Evolutionary conservation across 2,888 invertebrate genomes (phyloP), one percentile per base, ranked within the genome.

Genomic region (Aradus depressus): DNA sequence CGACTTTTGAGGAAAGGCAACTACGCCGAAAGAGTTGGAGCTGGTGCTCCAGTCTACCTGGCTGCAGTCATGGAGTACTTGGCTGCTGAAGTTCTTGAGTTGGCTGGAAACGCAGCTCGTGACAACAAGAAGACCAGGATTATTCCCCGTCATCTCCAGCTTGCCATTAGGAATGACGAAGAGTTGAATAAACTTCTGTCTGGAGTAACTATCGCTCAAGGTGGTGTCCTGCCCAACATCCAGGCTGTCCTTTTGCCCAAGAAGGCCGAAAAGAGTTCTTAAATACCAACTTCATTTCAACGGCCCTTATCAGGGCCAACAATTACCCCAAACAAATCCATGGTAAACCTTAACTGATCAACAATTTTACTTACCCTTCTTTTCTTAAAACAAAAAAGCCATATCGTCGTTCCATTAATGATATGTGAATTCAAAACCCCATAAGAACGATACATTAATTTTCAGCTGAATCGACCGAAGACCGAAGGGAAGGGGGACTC

Each of bases 131-230:
- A 81, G 62, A 70, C 72, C 1, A 67, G 79, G 68, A 85, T 89
- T 62, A 80, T 81, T 51, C 84, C 86, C 1, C 74, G 86, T 43
- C 87, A 87, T 66, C 70, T 88, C 22, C 81, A 87, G 64, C 48
- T 52, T 1, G 52, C 52, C 47, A 52, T 52, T 19, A 51, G 37
- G 28, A 51, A 51, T 16, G 38, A 34, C 41, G 52, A 51, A 35
- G 45, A 51, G 21, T 37, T 47, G 37, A 47, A 47, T 18, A 39
- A 37, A 38, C 47, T 47, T 4, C 23, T 45, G 16, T 22, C 16
- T 4, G 45, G 45, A 3, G 34, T 45, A 4, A 45, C 45, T 18
- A 45, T 45, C 34, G 45, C 45, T 4, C 45, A 45, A 16, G 45
- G 45, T n/a, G 89, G 88, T 61, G 88, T 89, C 0, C 66, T 90